Conservation (phyloP, 2,888 invertebrate genomes). For the Pollenia griseotomentosa region DNA sequence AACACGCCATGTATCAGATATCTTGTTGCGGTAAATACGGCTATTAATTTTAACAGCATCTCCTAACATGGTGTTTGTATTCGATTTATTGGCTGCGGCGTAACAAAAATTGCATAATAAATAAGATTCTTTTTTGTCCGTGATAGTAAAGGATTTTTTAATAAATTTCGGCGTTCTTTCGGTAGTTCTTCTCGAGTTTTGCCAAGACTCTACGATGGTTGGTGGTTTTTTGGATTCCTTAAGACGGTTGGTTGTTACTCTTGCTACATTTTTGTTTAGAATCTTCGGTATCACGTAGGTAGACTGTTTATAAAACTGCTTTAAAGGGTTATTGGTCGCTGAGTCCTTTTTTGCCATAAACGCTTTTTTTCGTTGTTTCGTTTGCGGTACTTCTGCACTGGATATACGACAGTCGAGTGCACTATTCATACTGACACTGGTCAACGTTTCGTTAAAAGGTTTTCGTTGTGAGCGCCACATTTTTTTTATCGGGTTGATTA, state of each 20-base stretch:
- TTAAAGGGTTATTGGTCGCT: slow-evolving; percentile 63
- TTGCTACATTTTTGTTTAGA: slow-evolving; percentile 66
- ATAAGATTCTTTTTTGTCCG: slow-evolving; percentile 42
- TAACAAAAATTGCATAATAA: slow-evolving; percentile 74
- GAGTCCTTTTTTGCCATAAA: slow-evolving; percentile 77
- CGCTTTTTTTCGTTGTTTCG: slow-evolving; percentile 82
- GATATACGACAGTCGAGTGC: slow-evolving; percentile 81
- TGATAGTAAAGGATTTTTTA: slow-evolving; percentile 14
- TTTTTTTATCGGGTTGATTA: slow-evolving; percentile 25
- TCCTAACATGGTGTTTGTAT: slow-evolving; percentile 73
- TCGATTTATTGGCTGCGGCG: slow-evolving; percentile 75
- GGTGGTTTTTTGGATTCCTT: slow-evolving; percentile 74
- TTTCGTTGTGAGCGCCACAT: slow-evolving; percentile 79
- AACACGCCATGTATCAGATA: slow-evolving; percentile 72
- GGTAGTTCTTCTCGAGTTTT: slow-evolving; percentile 70
- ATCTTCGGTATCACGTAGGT: background rate
- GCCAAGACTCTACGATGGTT: slow-evolving; percentile 80
- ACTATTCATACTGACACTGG: slow-evolving; percentile 77
- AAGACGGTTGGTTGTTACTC: slow-evolving; percentile 47
- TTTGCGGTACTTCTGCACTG: slow-evolving; percentile 82
- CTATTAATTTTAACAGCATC: slow-evolving; percentile 79
- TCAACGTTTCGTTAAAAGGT: slow-evolving; percentile 74
- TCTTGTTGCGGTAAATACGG: slow-evolving; percentile 79
- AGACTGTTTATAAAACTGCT: slow-evolving; percentile 69
- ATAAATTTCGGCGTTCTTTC: slow-evolving; percentile 67